These are phyloP conservation scores for Cavia porcellus DNA, from an alignment of 2,113 vertebrate genomes.

Conservation along the genomic window DNA sequence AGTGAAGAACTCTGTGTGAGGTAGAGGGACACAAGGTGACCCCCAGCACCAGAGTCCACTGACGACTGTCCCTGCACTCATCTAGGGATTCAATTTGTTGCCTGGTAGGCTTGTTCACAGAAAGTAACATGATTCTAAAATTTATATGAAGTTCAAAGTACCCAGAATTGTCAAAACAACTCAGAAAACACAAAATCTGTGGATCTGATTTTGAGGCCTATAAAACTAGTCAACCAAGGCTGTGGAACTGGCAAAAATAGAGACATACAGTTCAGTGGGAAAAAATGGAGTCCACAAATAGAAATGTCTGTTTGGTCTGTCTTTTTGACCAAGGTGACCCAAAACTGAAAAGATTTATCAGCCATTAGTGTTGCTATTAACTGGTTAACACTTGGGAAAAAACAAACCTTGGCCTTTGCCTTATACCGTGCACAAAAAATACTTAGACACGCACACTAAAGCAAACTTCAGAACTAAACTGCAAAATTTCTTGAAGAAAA, in stretches of 20 bases:
- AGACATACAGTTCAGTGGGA: not conserved
- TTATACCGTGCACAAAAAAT: not conserved
- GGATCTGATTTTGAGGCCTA: not conserved
- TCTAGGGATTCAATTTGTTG: not conserved
- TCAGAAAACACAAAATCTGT: not conserved
- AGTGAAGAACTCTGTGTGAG: no score
- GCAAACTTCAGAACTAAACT: not conserved
- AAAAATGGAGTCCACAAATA: not conserved
- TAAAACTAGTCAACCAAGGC: not conserved
- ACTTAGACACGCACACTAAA: not conserved
- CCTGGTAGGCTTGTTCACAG: not conserved
- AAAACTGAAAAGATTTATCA: not conserved
- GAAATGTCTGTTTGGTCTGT: not conserved
- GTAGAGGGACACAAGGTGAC: not conserved
- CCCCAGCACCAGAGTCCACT: not conserved
- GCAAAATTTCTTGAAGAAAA: not conserved
- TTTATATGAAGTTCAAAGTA: not conserved
- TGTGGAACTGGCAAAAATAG: not conserved
- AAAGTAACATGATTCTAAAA: slow-evolving; percentile 8
- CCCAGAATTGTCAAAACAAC: not conserved
- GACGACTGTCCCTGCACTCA: not conserved
- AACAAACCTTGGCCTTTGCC: not conserved
- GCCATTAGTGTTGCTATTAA: not conserved
- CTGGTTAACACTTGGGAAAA: not conserved
- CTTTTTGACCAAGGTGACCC: not conserved